Conservation (phyloP, 2,888 invertebrate genomes). For the Agyllia agylla region DNA sequence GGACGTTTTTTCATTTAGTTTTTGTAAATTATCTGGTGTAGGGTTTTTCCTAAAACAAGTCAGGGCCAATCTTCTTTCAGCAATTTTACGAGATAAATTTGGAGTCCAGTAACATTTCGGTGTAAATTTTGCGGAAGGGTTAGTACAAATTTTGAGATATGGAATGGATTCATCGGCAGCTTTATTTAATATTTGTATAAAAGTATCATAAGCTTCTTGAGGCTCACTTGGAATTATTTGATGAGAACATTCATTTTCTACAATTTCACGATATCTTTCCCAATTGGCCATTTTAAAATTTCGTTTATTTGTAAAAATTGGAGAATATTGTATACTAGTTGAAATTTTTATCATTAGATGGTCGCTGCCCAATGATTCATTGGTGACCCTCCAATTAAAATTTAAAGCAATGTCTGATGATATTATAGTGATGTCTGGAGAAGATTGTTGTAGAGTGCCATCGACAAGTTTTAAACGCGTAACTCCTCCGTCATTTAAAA, state of each 20-base stretch:
- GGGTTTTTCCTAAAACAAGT: constrained; percentile 67
- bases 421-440: constrained; percentile 61
- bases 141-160: constrained; percentile 25
- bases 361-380: constrained; percentile 63
- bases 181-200: neutral
- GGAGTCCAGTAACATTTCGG: constrained; percentile 74
- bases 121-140: constrained; percentile 53
- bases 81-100: constrained; percentile 58
- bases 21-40: constrained; percentile 47
- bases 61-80: constrained; percentile 59
- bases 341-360: constrained; percentile 27
- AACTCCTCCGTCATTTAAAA: constrained; percentile 44
- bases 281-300: constrained; percentile 6
- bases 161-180: neutral
- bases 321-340: neutral
- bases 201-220: neutral
- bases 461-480: constrained; percentile 55
- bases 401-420: constrained; percentile 37
- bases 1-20: constrained; percentile 34
- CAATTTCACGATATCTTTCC: neutral
- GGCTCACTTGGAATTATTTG: neutral
- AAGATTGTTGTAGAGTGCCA: constrained; percentile 40
- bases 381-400: constrained; percentile 49
- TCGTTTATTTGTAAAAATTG: neutral
- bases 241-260: neutral